Base-by-base conservation (phyloP, 2,113 vertebrate genomes). In the Myxocyprinus asiaticus region DNA sequence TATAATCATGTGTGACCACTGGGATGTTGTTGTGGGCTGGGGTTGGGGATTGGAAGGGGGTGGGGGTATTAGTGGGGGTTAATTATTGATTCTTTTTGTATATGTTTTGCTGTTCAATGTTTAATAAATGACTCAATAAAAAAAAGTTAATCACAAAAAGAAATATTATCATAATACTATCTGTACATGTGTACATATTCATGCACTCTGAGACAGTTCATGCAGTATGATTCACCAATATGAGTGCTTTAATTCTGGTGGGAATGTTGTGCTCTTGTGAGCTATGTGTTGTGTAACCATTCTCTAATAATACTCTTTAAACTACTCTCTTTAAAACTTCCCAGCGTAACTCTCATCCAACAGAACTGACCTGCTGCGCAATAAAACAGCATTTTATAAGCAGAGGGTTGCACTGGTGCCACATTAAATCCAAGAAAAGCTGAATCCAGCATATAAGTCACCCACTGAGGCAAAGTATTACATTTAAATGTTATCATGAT, bases 271-370 rank as follows among this genome's bases (percentile, higher is more conserved):
- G 86, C 83, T 82, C 76, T 84, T 71, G 79, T 87, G 86, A 85
- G 72, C 62, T 77, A 80, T 79, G 84, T 90, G 84, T 93, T 92
- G 90, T 88, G 83, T 83, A 92, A 92, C 86, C 77, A 79, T 77
- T 69, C 85, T 90, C 90, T 89, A 89, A 87, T 92, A 91, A 92
- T 91, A 83, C 85, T 84, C 91, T 92, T 90, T 90, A 91, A 85
- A 92, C 88, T 85, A 88, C 77, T 82, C 81, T 85, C 71, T 77
- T 86, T 22, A 75, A 84, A 56, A 74, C 76, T 88, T 86, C 83
- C 62, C 75, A 83, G 65, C 51, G 77, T 50, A 69, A 79, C 81
- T 59, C 76, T 17, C 70, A 73, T 50, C 62, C 51, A 22, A 65
- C 62, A 70, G 72, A 63, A 56, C 62, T 83, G 80, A 90, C 80